These are phyloP conservation scores for Odocoileus hemionus DNA, from an alignment of 2,113 vertebrate species.

Conservation along the genomic window DNA sequence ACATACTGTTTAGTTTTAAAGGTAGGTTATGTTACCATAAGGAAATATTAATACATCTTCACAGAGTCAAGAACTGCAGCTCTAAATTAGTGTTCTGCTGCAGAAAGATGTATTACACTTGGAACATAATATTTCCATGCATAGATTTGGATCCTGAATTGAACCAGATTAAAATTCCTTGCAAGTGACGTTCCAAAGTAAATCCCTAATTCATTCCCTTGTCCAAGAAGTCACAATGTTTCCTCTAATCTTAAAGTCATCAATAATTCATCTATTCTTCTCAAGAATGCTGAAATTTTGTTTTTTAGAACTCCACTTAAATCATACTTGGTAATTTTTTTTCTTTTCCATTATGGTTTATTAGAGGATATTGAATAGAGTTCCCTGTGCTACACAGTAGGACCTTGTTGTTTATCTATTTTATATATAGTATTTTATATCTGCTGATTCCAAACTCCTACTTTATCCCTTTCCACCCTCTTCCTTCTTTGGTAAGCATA, in stretches of 20 bases:
- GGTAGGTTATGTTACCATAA: not conserved
- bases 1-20: not conserved
- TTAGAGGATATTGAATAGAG: not conserved
- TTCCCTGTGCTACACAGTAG: not conserved
- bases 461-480: not conserved
- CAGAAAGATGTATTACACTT: not conserved
- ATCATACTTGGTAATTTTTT: not conserved
- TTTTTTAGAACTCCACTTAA: not conserved
- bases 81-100: not conserved
- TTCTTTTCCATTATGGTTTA: not conserved
- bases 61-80: not conserved
- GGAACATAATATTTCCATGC: not conserved
- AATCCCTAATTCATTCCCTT: not conserved
- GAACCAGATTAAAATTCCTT: slow-evolving; percentile 10
- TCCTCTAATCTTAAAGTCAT: not conserved
- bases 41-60: not conserved
- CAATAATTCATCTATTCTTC: not conserved
- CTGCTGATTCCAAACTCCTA: not conserved
- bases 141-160: not conserved
- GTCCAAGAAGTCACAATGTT: not conserved
- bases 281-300: not conserved
- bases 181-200: not conserved
- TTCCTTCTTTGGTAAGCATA: not conserved
- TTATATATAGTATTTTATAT: not conserved
- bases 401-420: not conserved